Base-by-base conservation (phyloP, 2,113 vertebrate genomes). In the Asarcornis scutulata region DNA sequence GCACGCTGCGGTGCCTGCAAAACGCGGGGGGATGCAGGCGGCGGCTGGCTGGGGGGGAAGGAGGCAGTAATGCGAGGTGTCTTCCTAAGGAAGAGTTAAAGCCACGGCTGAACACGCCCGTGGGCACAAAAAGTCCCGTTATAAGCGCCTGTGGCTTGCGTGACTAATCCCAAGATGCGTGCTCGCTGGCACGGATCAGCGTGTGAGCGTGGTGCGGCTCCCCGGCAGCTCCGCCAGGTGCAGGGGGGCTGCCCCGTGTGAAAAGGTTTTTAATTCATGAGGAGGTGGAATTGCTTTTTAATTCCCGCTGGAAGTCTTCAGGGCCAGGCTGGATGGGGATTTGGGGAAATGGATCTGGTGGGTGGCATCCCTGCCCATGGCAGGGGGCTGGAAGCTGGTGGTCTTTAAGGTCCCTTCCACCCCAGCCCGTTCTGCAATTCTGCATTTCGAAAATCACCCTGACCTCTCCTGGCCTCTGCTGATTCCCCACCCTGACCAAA, bases 131-230 rank as follows among this genome's bases (percentile, higher is more conserved):
- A 8, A 82, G 56, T 26, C 40, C 40, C 50, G 50, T 48, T 58
- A 8, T 31, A 26, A 34, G 22, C 22, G 1, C 46, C 34, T 1
- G 0, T 12, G 74, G 15, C 3, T 0, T 14, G 29, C 17, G 1
- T 88, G 55, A n/a, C 21, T 75, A 0, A n/a, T 71, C 16, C n/a
- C 1, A 0, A 50, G 25, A 1, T 31, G 27, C 6, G 44, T 1
- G 1, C 22, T 60, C 53, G 44, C 67, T 48, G 7, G 8, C 59
- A 7, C 59, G 20, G 8, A 17, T 83, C 67, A 12, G 26, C 1
- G 0, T 5, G 22, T 46, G 75, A 68, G 32, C 16, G 34, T 17
- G 52, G 25, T 22, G 23, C 52, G 48, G 10, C 31, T 77, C 63
- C 5, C 13, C 7, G 1, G 25, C 72, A 77, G 22, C 55, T 78